phyloP scores from a whole-genome alignment of 1,140 invertebrate genomes.

The Schlechtendalia chinensis region DNA sequence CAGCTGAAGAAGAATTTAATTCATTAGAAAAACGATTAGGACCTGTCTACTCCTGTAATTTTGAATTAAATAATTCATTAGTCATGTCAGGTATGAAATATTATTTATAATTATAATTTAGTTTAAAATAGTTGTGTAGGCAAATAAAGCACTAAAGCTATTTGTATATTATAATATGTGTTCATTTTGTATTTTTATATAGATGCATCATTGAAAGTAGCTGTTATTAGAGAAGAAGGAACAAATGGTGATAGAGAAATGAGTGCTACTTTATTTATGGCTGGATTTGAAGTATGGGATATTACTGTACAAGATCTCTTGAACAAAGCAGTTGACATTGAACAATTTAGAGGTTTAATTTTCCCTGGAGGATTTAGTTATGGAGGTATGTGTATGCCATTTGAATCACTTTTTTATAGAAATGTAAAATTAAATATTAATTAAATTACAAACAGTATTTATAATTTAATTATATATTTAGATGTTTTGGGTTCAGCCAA shows the following conservation, averaged over 20 bases:
- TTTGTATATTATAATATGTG: no score
- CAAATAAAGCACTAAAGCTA: no score
- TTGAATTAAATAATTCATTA: constrained; percentile 69
- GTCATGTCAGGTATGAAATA: constrained; percentile 24
- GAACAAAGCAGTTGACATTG: constrained; percentile 66
- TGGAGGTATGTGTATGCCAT: constrained; percentile 66
- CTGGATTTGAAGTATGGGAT: constrained; percentile 90
- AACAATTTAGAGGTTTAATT: constrained; percentile 82
- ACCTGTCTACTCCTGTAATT: constrained; percentile 62
- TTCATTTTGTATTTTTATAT: constrained; percentile 50
- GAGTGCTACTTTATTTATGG: constrained; percentile 87
- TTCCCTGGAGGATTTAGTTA: constrained; percentile 98
- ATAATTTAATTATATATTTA: constrained; percentile 55
- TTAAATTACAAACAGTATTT: neutral
- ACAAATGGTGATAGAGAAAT: constrained; percentile 97
- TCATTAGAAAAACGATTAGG: constrained; percentile 61
- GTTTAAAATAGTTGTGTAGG: neutral
- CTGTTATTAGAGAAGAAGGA: constrained; percentile 94
- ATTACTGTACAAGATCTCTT: constrained; percentile 88
- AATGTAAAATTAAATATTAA: neutral
- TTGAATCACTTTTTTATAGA: neutral
- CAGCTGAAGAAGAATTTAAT: constrained; percentile 75
- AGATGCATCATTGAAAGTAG: constrained; percentile 67
- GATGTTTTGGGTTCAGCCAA: constrained; percentile 96
- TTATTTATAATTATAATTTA: neutral